These are phyloP conservation scores for Nerophis lumbriciformis DNA, from an alignment of 2,113 vertebrate genomes.

Conservation along the genomic window DNA sequence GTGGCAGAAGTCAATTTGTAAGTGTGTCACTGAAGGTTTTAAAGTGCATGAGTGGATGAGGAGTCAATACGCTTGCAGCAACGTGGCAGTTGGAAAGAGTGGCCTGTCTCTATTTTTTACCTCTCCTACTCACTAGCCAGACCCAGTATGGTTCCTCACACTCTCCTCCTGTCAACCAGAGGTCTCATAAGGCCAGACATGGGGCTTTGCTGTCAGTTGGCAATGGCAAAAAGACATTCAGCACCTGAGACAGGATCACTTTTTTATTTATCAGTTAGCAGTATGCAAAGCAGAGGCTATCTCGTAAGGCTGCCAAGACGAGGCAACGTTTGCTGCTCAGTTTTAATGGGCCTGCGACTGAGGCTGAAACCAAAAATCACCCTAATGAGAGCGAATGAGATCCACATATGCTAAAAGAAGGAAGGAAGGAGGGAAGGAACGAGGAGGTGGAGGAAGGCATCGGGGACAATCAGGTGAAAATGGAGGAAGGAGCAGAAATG, in stretches of 20 bases:
- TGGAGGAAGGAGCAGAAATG: constrained; percentile 3
- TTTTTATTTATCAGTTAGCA: constrained; percentile 27
- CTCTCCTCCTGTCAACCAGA: constrained; percentile 28
- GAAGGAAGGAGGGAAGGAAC: constrained; percentile 19
- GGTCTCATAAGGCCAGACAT: constrained; percentile 42
- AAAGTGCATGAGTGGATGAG: too few relatives aligned
- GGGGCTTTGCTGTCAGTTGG: constrained; percentile 35
- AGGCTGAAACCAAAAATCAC: constrained; percentile 67
- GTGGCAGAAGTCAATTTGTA: too few relatives aligned
- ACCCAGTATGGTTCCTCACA: constrained; percentile 24
- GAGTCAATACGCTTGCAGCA: too few relatives aligned
- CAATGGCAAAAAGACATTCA: constrained; percentile 52
- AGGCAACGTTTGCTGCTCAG: constrained; percentile 45
- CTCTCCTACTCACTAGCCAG: constrained; percentile 13
- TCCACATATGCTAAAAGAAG: constrained; percentile 38
- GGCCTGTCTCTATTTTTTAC: too few relatives aligned
- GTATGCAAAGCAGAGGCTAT: constrained; percentile 56
- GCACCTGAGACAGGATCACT: constrained; percentile 7
- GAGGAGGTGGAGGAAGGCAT: constrained; percentile 28
- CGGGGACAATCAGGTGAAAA: constrained; percentile 29
- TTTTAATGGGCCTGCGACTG: constrained; percentile 64
- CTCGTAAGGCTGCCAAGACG: constrained; percentile 39
- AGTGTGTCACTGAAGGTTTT: too few relatives aligned
- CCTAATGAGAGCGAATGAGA: constrained; percentile 66
- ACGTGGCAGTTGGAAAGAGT: too few relatives aligned